These are phyloP conservation scores for Notothenia coriiceps DNA, from an alignment of 2,113 vertebrate species.

Conservation along the genomic window DNA sequence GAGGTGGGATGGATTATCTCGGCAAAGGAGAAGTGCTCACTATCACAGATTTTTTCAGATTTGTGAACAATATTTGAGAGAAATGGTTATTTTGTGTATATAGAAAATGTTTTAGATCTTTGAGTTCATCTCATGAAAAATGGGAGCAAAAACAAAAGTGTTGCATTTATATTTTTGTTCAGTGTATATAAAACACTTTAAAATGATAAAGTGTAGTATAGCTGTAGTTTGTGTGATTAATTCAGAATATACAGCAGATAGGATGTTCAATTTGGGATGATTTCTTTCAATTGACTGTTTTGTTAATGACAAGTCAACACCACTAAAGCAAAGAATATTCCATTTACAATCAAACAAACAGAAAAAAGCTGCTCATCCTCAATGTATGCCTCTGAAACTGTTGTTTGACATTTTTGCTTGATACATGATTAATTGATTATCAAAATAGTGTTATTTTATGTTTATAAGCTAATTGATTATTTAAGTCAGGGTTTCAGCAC, in stretches of 20 bases:
- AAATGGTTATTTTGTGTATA: no score
- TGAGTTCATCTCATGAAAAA: no score
- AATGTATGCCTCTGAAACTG: background rate
- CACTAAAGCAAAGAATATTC: background rate
- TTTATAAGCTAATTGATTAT: background rate
- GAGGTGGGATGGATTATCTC: no score
- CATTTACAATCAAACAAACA: conserved; percentile 1
- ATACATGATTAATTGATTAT: background rate
- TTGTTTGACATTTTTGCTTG: background rate
- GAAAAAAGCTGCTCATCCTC: background rate
- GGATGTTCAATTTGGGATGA: no score
- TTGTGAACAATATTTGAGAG: no score
- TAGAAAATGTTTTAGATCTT: no score
- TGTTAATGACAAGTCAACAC: no score
- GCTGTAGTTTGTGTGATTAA: background rate
- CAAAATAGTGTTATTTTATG: background rate
- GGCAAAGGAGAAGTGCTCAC: no score
- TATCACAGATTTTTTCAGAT: no score
- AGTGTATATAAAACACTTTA: background rate
- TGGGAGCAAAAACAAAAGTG: no score
- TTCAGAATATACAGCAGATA: background rate
- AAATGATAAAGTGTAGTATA: background rate
- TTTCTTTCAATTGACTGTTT: no score
- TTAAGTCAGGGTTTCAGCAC: background rate
- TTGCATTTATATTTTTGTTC: no score